Conservation (phyloP, 2,888 invertebrate species). For the Lochmaea crataegi region DNA sequence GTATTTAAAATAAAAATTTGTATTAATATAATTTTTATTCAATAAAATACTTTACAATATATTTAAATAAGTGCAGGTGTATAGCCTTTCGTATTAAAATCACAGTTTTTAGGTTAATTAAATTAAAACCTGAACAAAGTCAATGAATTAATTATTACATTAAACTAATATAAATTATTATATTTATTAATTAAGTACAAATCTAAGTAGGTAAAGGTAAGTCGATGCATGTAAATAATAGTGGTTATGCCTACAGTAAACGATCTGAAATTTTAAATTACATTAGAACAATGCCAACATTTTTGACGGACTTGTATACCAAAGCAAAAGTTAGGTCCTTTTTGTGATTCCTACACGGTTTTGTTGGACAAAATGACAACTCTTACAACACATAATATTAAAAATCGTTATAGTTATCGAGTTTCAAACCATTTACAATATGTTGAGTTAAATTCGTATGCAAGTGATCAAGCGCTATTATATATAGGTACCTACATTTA, state of each 20-base stretch:
- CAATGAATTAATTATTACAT: conserved; percentile 22
- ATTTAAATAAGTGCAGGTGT: conserved; percentile 39
- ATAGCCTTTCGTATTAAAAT: conserved; percentile 42
- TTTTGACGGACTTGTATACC: background rate
- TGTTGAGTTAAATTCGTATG: background rate
- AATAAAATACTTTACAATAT: conserved; percentile 31
- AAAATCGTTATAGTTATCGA: too few relatives aligned
- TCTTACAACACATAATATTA: too few relatives aligned
- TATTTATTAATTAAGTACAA: background rate
- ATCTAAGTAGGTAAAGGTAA: background rate
- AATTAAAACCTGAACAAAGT: conserved; percentile 31
- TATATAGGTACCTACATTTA: background rate
- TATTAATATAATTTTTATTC: conserved; percentile 25
- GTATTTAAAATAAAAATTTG: background rate
- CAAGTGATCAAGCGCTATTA: background rate
- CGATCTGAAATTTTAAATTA: background rate
- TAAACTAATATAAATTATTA: conserved; percentile 7
- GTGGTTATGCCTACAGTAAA: background rate
- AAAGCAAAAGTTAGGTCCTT: background rate
- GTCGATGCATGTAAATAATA: background rate
- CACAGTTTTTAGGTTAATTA: conserved; percentile 40
- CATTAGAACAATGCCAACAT: background rate
- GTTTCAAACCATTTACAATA: background rate
- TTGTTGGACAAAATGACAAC: background rate
- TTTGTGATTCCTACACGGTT: background rate